phyloP scores from a whole-genome alignment of 2,113 vertebrate genomes.

The Numida meleagris region DNA sequence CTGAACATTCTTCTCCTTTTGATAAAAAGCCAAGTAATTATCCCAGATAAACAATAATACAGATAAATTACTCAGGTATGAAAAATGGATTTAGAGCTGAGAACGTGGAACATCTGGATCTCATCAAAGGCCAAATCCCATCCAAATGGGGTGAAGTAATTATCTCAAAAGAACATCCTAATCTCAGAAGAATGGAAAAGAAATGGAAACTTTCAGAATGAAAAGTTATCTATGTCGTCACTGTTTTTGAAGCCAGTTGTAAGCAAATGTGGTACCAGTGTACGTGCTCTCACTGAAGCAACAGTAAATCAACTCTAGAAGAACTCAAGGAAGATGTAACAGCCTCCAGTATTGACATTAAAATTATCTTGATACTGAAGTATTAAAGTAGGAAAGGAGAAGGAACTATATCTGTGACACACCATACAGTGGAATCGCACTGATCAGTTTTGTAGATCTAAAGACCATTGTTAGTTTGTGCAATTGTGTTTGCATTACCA shows the following conservation, averaged over 20 bases:
- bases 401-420: neutral
- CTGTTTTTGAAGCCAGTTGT: neutral
- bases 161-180: neutral
- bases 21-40: neutral
- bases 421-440: neutral
- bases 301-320: neutral
- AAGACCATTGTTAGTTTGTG: rapidly evolving
- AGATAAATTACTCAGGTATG: neutral
- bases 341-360: neutral
- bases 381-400: neutral
- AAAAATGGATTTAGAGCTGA: neutral
- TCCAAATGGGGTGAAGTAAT: neutral
- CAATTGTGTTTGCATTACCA: neutral
- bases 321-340: neutral
- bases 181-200: constrained; percentile 11
- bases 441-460: neutral
- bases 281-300: neutral
- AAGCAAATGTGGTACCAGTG: neutral
- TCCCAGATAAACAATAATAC: neutral
- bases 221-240: neutral
- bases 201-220: neutral
- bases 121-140: neutral
- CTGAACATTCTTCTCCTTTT: neutral
- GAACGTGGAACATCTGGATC: neutral
- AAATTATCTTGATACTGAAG: neutral